Evolutionary conservation across 2,797 vertebrate species (phyloP).

Genomic region (Sebastes cheni): DNA sequence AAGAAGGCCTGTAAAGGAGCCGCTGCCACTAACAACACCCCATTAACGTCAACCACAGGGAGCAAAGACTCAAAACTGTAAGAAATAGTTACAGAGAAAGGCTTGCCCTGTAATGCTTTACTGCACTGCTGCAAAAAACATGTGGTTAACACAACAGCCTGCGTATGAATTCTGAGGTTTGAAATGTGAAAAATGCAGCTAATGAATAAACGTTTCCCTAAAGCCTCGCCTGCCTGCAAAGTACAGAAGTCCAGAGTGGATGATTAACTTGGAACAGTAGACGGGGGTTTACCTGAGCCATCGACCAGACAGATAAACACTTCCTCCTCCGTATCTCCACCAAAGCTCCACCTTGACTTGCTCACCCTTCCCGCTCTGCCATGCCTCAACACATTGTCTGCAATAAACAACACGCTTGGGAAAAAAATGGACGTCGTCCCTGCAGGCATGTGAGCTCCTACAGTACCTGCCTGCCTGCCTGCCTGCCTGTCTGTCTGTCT

Average conservation of each 20-base stretch:
- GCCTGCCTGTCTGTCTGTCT: constrained; percentile 45
- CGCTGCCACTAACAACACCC: constrained; percentile 59
- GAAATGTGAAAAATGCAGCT: constrained; percentile 32
- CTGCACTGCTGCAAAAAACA: constrained; percentile 39
- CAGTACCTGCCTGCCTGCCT: constrained; percentile 38
- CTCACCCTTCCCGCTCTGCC: constrained; percentile 26
- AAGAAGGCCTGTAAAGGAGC: constrained; percentile 58
- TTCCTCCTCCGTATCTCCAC: constrained; percentile 64
- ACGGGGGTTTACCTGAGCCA: constrained; percentile 47
- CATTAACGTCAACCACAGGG: constrained; percentile 50
- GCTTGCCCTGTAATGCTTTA: constrained; percentile 32
- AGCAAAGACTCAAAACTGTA: constrained; percentile 35
- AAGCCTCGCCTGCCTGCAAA: constrained; percentile 8
- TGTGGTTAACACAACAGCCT: constrained; percentile 19
- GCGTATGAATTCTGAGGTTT: constrained; percentile 4
- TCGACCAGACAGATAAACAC: constrained; percentile 52
- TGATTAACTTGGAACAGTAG: constrained; percentile 70
- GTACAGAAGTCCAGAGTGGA: constrained; percentile 49
- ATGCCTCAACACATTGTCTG: constrained; percentile 43
- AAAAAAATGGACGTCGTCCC: constrained; percentile 33
- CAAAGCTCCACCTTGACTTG: constrained; percentile 44
- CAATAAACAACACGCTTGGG: constrained; percentile 42
- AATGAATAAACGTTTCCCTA: constrained; percentile 44
- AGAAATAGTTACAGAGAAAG: constrained; percentile 31
- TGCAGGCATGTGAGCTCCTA: constrained; percentile 33